Conservation (phyloP, 2,797 vertebrate species). For the Notolepis coatsorum region DNA sequence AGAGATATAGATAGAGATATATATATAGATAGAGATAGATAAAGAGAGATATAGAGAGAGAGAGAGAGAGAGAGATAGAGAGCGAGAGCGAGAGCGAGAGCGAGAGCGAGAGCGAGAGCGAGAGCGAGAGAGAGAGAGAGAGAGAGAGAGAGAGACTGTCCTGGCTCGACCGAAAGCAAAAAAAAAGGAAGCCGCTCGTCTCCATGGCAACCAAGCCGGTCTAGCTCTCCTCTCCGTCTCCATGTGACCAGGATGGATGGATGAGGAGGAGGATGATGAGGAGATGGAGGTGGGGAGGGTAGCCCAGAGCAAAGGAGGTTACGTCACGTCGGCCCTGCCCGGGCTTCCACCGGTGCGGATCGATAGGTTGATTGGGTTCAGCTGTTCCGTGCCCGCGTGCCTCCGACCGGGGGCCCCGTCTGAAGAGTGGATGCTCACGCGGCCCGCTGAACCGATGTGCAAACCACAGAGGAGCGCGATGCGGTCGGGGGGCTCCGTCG, state of each 20-base stretch:
- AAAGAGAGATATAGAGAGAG: neutral
- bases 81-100: neutral
- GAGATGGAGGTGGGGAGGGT: neutral
- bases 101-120: conserved; percentile 20
- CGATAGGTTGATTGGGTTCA: conserved; percentile 75
- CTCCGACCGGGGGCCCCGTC: neutral
- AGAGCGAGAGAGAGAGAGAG: conserved; percentile 8
- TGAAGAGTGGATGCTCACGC: no score
- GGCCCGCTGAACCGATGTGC: no score
- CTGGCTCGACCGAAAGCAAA: conserved; percentile 35
- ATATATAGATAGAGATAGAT: conserved; percentile 1
- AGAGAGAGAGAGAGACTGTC: neutral
- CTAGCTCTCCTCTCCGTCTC: neutral
- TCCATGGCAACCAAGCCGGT: conserved; percentile 66
- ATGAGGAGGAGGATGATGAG: neutral
- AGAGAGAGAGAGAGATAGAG: neutral
- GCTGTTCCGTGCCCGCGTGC: neutral
- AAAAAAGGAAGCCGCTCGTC: conserved; percentile 60
- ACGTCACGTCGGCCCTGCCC: conserved; percentile 28
- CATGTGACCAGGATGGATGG: conserved; percentile 25
- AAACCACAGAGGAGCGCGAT: no score
- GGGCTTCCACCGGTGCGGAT: conserved; percentile 50
- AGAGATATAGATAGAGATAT: neutral
- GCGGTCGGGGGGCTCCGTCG: no score
- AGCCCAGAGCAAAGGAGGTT: conserved; percentile 53